phyloP scores from a whole-genome alignment of 2,113 vertebrate genomes.

The Prionailurus bengalensis region DNA sequence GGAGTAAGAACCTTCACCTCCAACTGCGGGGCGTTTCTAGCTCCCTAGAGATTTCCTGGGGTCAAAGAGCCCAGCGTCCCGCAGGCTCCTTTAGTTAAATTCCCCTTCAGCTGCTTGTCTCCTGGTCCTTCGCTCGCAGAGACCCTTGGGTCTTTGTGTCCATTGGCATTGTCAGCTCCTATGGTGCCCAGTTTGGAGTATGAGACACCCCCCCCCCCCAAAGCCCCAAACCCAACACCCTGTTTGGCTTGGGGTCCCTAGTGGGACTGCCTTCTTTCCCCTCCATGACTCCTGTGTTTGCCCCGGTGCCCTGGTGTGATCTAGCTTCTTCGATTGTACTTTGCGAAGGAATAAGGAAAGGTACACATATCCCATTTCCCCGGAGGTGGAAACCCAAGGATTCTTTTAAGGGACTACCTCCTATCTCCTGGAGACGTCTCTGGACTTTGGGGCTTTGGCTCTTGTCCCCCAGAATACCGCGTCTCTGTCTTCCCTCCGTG shows the following conservation, averaged over 20 bases:
- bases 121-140: rapidly evolving
- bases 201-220: not conserved
- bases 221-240: too few relatives aligned
- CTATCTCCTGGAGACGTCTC: not conserved
- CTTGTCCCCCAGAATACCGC: not conserved
- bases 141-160: rapidly evolving
- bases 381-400: rapidly evolving
- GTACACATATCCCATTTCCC: rapidly evolving
- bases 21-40: too few relatives aligned
- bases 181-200: rapidly evolving
- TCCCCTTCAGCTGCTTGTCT: rapidly evolving
- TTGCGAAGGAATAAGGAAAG: rapidly evolving
- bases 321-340: rapidly evolving
- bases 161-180: not conserved
- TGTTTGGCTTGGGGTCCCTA: not conserved
- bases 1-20: not conserved
- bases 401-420: not conserved
- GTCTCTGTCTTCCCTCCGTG: not conserved
- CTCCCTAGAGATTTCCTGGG: not conserved
- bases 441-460: not conserved
- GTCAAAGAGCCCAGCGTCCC: rapidly evolving
- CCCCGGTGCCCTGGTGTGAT: rapidly evolving
- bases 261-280: not conserved
- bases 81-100: rapidly evolving
- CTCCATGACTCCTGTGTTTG: rapidly evolving